Evolutionary conservation across 2,888 invertebrate genomes (phyloP).

Genomic region (Heteromyza rotundicornis): DNA sequence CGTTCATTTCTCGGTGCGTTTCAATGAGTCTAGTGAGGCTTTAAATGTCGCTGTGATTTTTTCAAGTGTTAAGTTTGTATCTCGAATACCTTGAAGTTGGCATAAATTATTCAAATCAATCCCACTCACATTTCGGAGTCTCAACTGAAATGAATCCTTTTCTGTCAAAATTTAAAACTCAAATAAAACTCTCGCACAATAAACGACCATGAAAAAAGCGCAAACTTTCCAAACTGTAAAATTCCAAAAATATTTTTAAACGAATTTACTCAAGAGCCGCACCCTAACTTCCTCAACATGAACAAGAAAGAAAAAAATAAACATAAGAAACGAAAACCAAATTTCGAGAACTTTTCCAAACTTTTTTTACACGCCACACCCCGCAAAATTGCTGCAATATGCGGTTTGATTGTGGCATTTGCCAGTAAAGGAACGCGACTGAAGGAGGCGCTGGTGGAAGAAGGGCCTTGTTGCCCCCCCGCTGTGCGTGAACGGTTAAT

Average conservation of each 20-base stretch:
- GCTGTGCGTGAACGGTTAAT: not conserved
- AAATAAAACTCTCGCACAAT: not conserved
- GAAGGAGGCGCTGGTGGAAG: not conserved
- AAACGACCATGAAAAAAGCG: not conserved
- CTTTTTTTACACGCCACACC: not conserved
- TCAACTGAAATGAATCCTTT: too few species aligned
- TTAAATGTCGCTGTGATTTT: too few species aligned
- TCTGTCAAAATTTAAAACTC: constrained; percentile 1
- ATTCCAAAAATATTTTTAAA: not conserved
- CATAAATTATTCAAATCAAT: too few species aligned
- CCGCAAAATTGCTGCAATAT: not conserved
- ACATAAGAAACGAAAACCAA: too few species aligned
- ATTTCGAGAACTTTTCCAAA: not conserved
- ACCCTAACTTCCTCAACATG: not conserved
- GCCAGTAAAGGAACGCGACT: not conserved
- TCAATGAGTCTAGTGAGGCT: too few species aligned
- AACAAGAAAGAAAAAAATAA: too few species aligned
- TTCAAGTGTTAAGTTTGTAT: too few species aligned
- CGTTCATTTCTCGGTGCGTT: too few species aligned
- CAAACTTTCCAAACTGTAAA: not conserved
- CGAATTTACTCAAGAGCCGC: not conserved
- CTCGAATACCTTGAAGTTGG: too few species aligned
- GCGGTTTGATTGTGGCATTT: not conserved
- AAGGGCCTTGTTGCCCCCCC: not conserved
- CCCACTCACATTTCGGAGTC: too few species aligned